A percentile compares a stretch with the other conserved stretches of the same genome.
Evolutionary conservation across 2,113 vertebrate genomes (phyloP).

Genomic region (Pitta sordida): DNA sequence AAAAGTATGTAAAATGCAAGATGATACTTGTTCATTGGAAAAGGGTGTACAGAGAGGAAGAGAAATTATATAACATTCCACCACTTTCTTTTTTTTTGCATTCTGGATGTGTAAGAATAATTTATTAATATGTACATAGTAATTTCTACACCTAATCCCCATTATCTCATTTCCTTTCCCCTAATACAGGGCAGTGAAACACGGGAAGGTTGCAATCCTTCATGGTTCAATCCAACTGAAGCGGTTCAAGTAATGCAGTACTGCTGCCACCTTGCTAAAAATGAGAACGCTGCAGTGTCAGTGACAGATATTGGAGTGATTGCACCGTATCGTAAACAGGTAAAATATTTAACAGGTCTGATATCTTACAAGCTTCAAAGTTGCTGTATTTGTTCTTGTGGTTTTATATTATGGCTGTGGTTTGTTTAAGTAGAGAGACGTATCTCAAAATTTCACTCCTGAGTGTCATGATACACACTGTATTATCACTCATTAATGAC

Average conservation of each 20-base stretch:
- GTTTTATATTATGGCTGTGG: background rate
- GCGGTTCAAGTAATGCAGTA: conserved; percentile 92
- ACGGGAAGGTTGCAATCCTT: conserved; percentile 86
- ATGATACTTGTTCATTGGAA: background rate
- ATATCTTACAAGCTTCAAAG: background rate
- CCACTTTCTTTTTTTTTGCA: background rate
- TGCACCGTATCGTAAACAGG: conserved; percentile 92
- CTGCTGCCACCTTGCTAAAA: conserved; percentile 86
- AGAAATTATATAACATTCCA: background rate
- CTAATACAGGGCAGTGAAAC: conserved; percentile 82
- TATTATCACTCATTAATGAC: background rate
- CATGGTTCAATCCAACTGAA: conserved; percentile 92
- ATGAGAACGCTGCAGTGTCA: conserved; percentile 71
- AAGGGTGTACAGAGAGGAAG: background rate
- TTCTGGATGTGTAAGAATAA: background rate
- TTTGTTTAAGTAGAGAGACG: background rate
- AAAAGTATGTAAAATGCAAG: background rate
- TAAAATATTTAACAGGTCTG: conserved; percentile 11
- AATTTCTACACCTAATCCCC: background rate
- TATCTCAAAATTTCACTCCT: background rate
- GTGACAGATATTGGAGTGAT: conserved; percentile 86
- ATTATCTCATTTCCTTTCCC: background rate
- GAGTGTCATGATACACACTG: background rate
- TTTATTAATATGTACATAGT: background rate
- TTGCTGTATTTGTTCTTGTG: background rate